Evolutionary conservation across 2,888 invertebrate genomes (phyloP).

Genomic region (Zele albiditarsus): DNA sequence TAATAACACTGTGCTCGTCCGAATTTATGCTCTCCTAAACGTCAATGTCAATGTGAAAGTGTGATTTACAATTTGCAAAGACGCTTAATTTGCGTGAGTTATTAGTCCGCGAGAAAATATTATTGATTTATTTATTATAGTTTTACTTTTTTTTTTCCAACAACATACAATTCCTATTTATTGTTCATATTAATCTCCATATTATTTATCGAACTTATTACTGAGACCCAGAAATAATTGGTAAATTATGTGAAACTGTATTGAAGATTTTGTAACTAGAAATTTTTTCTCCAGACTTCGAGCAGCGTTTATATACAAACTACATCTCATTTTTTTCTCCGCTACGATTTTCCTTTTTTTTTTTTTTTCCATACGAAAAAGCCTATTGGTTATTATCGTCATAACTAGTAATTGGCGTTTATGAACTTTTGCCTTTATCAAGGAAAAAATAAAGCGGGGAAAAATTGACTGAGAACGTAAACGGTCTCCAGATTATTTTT

Average conservation of each 20-base stretch:
- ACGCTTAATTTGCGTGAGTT: conserved; percentile 34
- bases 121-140: conserved; percentile 48
- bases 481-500: conserved; percentile 10
- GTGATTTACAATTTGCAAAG: conserved; percentile 28
- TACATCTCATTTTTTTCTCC: neutral
- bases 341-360: neutral
- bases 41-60: conserved; percentile 15
- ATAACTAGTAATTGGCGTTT: neutral
- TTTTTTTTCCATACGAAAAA: neutral
- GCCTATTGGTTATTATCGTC: neutral
- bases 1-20: conserved; percentile 5
- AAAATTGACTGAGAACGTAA: conserved; percentile 69
- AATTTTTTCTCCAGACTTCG: neutral
- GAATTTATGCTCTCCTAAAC: neutral
- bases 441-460: conserved; percentile 31
- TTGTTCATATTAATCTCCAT: conserved; percentile 54
- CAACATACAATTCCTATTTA: conserved; percentile 57
- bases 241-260: conserved; percentile 21
- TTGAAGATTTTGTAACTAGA: neutral
- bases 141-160: neutral
- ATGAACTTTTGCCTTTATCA: conserved; percentile 60
- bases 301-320: neutral
- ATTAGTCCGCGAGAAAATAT: conserved; percentile 40
- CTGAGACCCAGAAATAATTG: conserved; percentile 38
- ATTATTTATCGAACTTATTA: conserved; percentile 51